These are phyloP conservation scores for Hemichromis elongatus DNA, from an alignment of 2,113 vertebrate species.

Conservation along the genomic window DNA sequence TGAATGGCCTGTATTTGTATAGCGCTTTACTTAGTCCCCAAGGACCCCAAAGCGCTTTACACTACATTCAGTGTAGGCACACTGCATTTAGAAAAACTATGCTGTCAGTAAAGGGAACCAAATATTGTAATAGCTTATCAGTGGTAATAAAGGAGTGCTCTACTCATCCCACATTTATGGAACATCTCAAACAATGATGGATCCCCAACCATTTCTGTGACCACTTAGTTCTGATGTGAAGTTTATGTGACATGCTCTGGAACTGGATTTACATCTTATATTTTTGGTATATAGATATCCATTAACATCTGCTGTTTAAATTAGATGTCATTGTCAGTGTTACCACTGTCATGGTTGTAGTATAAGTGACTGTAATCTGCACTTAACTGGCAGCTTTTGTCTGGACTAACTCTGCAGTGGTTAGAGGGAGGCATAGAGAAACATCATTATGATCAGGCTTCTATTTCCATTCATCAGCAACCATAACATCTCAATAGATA, in stretches of 20 bases:
- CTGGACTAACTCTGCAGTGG: not conserved
- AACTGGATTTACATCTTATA: not conserved
- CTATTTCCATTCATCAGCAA: not conserved
- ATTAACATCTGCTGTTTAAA: not conserved
- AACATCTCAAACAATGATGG: not conserved
- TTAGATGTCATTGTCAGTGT: not conserved
- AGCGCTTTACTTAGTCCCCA: too few relatives aligned
- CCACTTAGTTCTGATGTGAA: not conserved
- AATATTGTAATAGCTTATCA: not conserved
- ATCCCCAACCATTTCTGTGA: not conserved
- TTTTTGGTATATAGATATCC: not conserved
- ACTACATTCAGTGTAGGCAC: too few relatives aligned
- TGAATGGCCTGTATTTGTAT: too few relatives aligned
- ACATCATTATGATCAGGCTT: not conserved
- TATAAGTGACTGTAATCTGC: not conserved
- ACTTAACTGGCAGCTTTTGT: not conserved
- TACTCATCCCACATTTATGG: not conserved
- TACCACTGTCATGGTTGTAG: not conserved
- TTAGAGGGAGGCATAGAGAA: not conserved
- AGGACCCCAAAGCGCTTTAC: too few relatives aligned
- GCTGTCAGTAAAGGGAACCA: not conserved
- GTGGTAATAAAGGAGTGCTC: not conserved
- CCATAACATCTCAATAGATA: not conserved
- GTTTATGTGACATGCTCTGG: not conserved
- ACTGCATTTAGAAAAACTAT: not conserved